Base-by-base conservation (phyloP, 2,888 invertebrate genomes). In the Apoderus coryli region DNA sequence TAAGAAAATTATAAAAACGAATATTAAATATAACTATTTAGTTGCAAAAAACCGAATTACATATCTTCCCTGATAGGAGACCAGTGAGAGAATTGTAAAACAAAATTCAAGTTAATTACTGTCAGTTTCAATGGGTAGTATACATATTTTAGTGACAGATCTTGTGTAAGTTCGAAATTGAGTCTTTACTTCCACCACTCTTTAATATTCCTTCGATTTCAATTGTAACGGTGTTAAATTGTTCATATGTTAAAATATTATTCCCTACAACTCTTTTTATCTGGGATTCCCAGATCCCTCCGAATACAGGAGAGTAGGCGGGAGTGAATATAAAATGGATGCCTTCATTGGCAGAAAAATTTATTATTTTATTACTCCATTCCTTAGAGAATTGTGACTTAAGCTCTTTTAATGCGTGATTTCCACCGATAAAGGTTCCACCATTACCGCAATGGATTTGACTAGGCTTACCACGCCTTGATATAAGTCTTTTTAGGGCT, bases 241-340 rank as follows among this genome's bases (percentile, higher is more conserved):
- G 24, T 29, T 33, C 33, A 26, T 33, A 33, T 16, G 29, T 24
- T 16, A 33, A 5, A 5, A 19, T 5, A n/a, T 25, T 6, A 16
- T 29, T 29, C 4, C 27, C 33, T 9, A 33, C 29, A 4, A 33
- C 16, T 29, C 29, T 23, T 24, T 33, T 33, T 4, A 26, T 22
- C 12, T 27, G 14, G 3, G 11, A 13, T 19, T 31, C 33, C 33
- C 33, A 33, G 13, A 33, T 11, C 14, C 49, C 47, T 3, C 44
- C 49, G 25, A 44, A 45, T 10, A 41, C 41, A 3, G 46, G 46
- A 9, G 45, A 41, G 22, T 38, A 38, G n/a, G 44, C 37, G 2
- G 47, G 45, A 25, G 43, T 46, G 25, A 46, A 48, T 10, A 44
- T 31, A 42, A 49, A 49, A 3, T 31, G 4, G 14, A 44, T 37